Base-by-base conservation (phyloP, 2,797 vertebrate genomes). In the Poecilia wingei region DNA sequence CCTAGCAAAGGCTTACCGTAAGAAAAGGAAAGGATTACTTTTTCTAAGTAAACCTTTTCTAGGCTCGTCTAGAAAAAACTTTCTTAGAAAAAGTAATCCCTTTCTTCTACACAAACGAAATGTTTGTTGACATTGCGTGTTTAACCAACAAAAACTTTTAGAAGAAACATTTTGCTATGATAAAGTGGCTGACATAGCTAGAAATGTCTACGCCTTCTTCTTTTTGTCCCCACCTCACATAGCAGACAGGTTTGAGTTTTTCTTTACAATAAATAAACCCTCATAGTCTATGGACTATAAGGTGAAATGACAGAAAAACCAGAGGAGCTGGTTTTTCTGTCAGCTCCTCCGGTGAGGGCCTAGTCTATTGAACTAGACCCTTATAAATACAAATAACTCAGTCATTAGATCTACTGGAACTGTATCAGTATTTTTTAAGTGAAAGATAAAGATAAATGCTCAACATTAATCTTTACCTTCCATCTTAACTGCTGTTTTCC, bases 221-320 rank as follows among this genome's bases (percentile, higher is more conserved):
- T 31, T 59, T 31, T 31, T 57, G 53, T 55, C 18, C 18, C 14
- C 14, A 18, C 46, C 46, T 18, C 46, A 47, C 46, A 16, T 47
- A 18, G 46, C 46, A 18, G 46, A 47, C 47, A 51, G 49, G 49
- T 51, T 7, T 51, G 49, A 2, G 49, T 96, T 6, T 94, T 94
- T 0, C 98, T 97, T 46, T 46, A 46, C 45, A 46, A 46, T 46
- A 46, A 46, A 46, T 3, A 46, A 46, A 46, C 13, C 45, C 45
- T 46, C 14, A 46, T 46, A 46, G 45, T 46, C 3, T 46, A 13
- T 13, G 13, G 45, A 14, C 45, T 46, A 46, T 13, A 46, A 46
- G 0, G 12, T 39, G 36, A 39, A 39, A 39, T 39, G 36, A 39
- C 36, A 39, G 36, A 39, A 39, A 39, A 39, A 36, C 36, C 36